Conservation (phyloP, 2,888 invertebrate species). For the Agrenia bidenticulata region DNA sequence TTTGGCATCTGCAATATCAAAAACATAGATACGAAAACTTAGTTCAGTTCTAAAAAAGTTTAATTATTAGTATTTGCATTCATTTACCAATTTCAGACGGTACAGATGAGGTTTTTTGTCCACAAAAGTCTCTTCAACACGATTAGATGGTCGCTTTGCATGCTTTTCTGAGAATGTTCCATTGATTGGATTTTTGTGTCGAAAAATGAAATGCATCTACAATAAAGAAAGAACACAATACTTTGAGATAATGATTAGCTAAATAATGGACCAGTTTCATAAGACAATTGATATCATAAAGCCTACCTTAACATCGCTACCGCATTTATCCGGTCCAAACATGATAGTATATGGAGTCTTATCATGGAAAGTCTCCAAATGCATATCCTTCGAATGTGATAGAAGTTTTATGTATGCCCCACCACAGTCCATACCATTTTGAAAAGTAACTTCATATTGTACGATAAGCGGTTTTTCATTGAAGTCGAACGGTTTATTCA, state of each 20-base stretch:
- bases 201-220: constrained; percentile 81
- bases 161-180: constrained; percentile 91
- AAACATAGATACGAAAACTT: background rate
- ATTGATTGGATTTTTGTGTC: constrained; percentile 90
- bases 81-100: constrained; percentile 62
- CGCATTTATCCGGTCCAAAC: constrained; percentile 99
- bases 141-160: constrained; percentile 83
- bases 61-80: background rate
- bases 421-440: constrained; percentile 98
- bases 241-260: background rate
- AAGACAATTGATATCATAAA: too few relatives aligned
- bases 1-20: constrained; percentile 55
- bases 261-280: background rate
- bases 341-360: constrained; percentile 98
- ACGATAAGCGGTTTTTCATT: constrained; percentile 77
- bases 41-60: background rate
- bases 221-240: background rate
- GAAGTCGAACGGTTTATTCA: constrained; percentile 80
- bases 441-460: constrained; percentile 89
- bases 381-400: constrained; percentile 67
- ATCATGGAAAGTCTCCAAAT: constrained; percentile 82
- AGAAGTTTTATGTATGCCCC: constrained; percentile 96
- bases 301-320: constrained; percentile 83
- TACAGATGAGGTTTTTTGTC: constrained; percentile 92
- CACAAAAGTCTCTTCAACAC: constrained; percentile 81